Percentiles rank a stretch among this genome's conserved stretches.
Evolutionary conservation across 2,113 vertebrate genomes (phyloP).

Genomic region (Podocnemis expansa): DNA sequence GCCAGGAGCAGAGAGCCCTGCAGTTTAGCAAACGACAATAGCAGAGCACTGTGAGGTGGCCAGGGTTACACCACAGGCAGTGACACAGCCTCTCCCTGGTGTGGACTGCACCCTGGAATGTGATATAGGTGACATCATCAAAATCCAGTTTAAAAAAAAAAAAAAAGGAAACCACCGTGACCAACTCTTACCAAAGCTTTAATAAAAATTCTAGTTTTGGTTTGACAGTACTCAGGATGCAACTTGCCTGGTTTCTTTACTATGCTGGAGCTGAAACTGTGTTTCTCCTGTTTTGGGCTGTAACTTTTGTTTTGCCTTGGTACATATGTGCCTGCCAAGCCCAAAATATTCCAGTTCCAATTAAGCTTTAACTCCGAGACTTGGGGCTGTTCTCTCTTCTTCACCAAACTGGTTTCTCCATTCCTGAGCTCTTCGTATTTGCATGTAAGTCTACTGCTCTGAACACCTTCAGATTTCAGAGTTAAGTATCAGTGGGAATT

Average conservation of each 20-base stretch:
- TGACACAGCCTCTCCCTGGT: no score
- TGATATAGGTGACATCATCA: no score
- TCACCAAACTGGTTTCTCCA: constrained; percentile 12
- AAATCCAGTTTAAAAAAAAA: neutral
- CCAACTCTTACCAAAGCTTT: neutral
- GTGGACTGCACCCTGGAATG: rapidly evolving
- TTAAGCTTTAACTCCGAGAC: neutral
- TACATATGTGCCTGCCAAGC: neutral
- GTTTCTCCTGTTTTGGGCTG: constrained; percentile 1
- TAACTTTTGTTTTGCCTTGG: neutral
- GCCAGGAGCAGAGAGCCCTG: no score
- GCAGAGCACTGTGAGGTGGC: no score
- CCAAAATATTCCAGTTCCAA: constrained; percentile 4
- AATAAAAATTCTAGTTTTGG: constrained; percentile 33
- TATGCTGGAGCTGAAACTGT: constrained; percentile 41
- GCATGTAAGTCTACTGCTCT: neutral
- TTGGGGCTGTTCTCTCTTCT: constrained; percentile 22
- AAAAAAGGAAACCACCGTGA: neutral
- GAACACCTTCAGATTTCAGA: neutral
- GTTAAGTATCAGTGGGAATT: neutral
- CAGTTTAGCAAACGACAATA: no score
- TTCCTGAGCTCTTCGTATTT: constrained; percentile 4
- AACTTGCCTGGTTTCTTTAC: constrained; percentile 25
- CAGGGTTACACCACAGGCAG: no score
- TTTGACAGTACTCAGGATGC: constrained; percentile 19